Base-by-base conservation (phyloP, 2,888 invertebrate species). In the Tipula confusa region DNA sequence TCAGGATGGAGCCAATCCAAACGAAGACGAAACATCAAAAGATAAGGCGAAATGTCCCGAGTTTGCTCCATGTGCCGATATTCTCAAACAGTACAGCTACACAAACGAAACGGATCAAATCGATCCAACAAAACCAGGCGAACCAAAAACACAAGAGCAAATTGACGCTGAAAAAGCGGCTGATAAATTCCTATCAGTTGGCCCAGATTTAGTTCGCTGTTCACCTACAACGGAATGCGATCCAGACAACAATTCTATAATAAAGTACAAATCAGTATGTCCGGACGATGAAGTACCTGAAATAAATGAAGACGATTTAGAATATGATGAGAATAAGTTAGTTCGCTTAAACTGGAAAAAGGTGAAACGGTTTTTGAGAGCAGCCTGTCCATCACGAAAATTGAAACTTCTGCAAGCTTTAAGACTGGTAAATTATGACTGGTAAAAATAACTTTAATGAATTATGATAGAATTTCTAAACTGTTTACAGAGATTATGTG, bases 371-470 rank as follows among this genome's bases (percentile, higher is more conserved):
- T 83, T 24, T 36, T 83, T 83, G 48, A 79, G 36, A 36, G 18
- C 13, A 24, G 83, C 83, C 24, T 79, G 83, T 36, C 83, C 83
- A n/a, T 48, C 31, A 29, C 33, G 48, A n/a, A 83, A 83, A 79
- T n/a, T 83, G 11, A 83, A 83, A 79, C 28, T 83, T 28, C 48
- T 83, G 36, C 83, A 79, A 28, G 83, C 83, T 79, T 36, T 83
- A 11, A 79, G 83, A 29, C 43, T 79, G 79, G 83, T 83, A 79
- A 79, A n/a, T 36, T 83, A 11, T 36, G 83, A 29, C 43, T 79
- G 79, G 83, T 83, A 79, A 79, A n/a, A 13, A 29, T 80, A 29
- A 29, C 5, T 15, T 80, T 15, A 29, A 29, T 80, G 18, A 29
- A 80, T 7, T 24, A 82, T 2, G 18, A 33, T 13, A 33, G 13